These are phyloP conservation scores for Deilephila porcellus DNA, from an alignment of 2,888 invertebrate genomes.

Conservation along the genomic window DNA sequence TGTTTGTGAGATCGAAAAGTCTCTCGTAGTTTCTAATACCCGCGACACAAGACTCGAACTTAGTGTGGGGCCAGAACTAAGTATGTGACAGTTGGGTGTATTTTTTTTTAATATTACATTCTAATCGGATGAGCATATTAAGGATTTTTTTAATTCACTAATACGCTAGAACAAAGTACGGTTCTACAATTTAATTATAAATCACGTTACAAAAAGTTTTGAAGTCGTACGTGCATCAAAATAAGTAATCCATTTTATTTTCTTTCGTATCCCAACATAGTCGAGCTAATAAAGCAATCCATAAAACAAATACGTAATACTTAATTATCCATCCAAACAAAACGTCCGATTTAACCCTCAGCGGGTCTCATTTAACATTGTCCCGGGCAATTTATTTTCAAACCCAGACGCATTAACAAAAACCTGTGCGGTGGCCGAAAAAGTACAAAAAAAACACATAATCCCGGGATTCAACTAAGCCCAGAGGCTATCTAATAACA, in stretches of 20 bases:
- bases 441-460: slow-evolving; percentile 74
- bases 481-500: slow-evolving; percentile 84
- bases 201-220: too few relatives aligned
- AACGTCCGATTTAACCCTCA: slow-evolving; percentile 25
- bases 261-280: not conserved
- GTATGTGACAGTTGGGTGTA: too few relatives aligned
- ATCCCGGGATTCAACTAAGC: slow-evolving; percentile 76
- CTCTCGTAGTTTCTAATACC: too few relatives aligned
- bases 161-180: too few relatives aligned
- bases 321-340: slow-evolving; percentile 28
- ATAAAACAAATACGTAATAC: not conserved
- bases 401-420: slow-evolving; percentile 83
- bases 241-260: not conserved
- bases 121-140: too few relatives aligned
- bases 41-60: too few relatives aligned
- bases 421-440: slow-evolving; percentile 66
- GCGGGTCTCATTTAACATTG: slow-evolving; percentile 56
- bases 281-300: not conserved
- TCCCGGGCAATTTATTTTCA: slow-evolving; percentile 75
- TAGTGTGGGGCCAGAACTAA: too few relatives aligned
- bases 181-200: too few relatives aligned
- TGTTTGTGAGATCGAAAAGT: too few relatives aligned
- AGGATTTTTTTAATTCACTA: too few relatives aligned
- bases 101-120: too few relatives aligned
- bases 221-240: not conserved